Conservation (phyloP, 1,140 invertebrate genomes). For the Lethrus apterus region DNA sequence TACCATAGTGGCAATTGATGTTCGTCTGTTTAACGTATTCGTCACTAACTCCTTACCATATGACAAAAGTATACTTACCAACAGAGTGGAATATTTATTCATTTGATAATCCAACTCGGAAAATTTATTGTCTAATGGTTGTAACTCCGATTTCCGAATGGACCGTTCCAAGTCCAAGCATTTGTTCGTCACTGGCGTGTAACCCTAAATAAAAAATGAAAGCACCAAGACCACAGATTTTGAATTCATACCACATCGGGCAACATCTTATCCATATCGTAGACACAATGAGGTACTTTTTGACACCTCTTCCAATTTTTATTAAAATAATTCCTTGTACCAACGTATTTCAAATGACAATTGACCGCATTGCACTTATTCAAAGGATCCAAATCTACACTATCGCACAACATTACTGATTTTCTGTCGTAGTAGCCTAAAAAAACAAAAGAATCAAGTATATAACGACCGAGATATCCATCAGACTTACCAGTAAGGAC, state of each 20-base stretch:
- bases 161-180: constrained; percentile 13
- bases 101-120: background rate
- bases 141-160: constrained; percentile 3
- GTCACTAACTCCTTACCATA: background rate
- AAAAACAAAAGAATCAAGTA: no score
- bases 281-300: constrained; percentile 37
- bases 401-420: constrained; percentile 36
- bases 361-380: constrained; percentile 46
- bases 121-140: constrained; percentile 11
- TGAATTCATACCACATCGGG: constrained; percentile 29
- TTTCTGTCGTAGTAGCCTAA: constrained; percentile 16
- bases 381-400: constrained; percentile 45
- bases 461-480: background rate
- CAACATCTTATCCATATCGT: constrained; percentile 12
- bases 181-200: constrained; percentile 12
- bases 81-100: constrained; percentile 1
- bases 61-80: constrained; percentile 1
- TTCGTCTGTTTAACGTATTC: constrained; percentile 23
- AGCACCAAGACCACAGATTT: background rate
- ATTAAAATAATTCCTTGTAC: constrained; percentile 41
- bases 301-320: constrained; percentile 39
- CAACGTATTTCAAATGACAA: constrained; percentile 47
- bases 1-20: constrained; percentile 32
- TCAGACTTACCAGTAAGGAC: background rate
- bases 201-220: constrained; percentile 1